phyloP scores from a whole-genome alignment of 2,888 invertebrate species.

The Limenitis arthemis region DNA sequence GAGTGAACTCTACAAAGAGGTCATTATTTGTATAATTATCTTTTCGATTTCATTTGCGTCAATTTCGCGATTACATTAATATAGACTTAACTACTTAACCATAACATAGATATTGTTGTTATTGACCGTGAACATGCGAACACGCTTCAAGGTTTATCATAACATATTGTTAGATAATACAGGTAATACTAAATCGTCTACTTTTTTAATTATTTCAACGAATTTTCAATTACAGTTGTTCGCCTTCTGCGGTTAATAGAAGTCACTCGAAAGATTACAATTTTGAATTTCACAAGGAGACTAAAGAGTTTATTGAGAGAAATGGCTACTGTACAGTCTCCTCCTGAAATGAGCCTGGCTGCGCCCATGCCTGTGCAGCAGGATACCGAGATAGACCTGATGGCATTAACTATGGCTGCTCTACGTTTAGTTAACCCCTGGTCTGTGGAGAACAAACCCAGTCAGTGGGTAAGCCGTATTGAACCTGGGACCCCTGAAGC shows the following conservation, averaged over 20 bases:
- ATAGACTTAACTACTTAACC: neutral
- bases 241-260: constrained; percentile 3
- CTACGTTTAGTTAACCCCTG: constrained; percentile 60
- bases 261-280: neutral
- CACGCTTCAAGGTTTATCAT: constrained; percentile 20
- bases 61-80: constrained; percentile 28
- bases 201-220: no score
- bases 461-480: constrained; percentile 36
- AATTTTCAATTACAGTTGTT: no score
- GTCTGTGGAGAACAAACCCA: constrained; percentile 41
- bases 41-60: constrained; percentile 41
- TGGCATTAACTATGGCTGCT: constrained; percentile 65
- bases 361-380: constrained; percentile 44
- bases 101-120: neutral
- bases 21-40: constrained; percentile 29
- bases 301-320: constrained; percentile 15
- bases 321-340: constrained; percentile 59
- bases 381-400: constrained; percentile 50
- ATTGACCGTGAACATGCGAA: constrained; percentile 26
- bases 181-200: no score
- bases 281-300: constrained; percentile 1
- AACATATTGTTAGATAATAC: neutral
- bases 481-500: constrained; percentile 49
- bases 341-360: constrained; percentile 47
- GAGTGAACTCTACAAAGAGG: neutral